These are phyloP conservation scores for Pandemis heparana DNA, from an alignment of 2,888 invertebrate species.

Conservation along the genomic window DNA sequence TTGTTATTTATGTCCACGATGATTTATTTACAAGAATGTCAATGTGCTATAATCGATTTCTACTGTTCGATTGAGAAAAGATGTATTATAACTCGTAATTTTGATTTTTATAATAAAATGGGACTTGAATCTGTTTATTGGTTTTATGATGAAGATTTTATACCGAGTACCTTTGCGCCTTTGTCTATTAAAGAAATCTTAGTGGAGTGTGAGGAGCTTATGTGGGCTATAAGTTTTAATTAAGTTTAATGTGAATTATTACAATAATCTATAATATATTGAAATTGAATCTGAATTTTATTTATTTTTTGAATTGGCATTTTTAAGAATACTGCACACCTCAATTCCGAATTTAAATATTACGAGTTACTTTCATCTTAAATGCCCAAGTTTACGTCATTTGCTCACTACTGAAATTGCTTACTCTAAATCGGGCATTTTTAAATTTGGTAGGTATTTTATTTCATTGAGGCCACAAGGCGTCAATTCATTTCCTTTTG, in stretches of 20 bases:
- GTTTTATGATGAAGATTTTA: slow-evolving; percentile 85
- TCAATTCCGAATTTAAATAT: slow-evolving; percentile 55
- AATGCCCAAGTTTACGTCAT: background rate
- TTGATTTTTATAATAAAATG: slow-evolving; percentile 86
- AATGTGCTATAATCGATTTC: slow-evolving; percentile 82
- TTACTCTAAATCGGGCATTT: background rate
- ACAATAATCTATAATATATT: slow-evolving; percentile 86
- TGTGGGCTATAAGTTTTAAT: slow-evolving; percentile 84
- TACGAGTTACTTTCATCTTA: background rate
- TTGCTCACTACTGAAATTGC: slow-evolving; percentile 2
- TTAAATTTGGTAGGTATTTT: background rate
- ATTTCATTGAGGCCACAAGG: background rate
- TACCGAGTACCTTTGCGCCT: slow-evolving; percentile 85
- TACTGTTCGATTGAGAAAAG: slow-evolving; percentile 83
- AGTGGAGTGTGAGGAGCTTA: slow-evolving; percentile 83
- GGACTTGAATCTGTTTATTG: slow-evolving; percentile 86
- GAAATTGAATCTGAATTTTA: slow-evolving; percentile 85
- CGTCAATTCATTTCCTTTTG: no score
- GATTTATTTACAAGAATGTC: slow-evolving; percentile 80
- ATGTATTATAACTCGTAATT: slow-evolving; percentile 86
- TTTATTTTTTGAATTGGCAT: slow-evolving; percentile 83
- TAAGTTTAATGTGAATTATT: slow-evolving; percentile 86
- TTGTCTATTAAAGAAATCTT: slow-evolving; percentile 77
- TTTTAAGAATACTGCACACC: slow-evolving; percentile 65
- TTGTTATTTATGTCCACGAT: slow-evolving; percentile 83